Evolutionary conservation across 2,888 invertebrate species (phyloP).

Genomic region (Orthosia cruda): DNA sequence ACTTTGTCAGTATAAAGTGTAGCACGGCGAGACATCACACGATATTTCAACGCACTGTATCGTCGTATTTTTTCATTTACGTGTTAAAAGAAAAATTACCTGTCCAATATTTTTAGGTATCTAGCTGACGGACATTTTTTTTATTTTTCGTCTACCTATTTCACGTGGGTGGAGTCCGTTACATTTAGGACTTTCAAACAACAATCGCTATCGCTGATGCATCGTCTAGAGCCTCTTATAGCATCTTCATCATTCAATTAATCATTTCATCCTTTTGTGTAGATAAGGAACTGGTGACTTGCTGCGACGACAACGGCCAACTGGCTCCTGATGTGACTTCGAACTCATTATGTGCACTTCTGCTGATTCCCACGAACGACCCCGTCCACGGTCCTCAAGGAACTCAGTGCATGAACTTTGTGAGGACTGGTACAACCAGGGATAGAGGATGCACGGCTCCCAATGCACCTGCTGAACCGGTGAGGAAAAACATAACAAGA

Average conservation of each 20-base stretch:
- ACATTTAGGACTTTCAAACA: neutral
- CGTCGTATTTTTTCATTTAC: too few relatives aligned
- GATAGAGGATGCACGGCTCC: conserved; percentile 93
- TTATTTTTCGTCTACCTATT: too few relatives aligned
- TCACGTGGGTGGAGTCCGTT: too few relatives aligned
- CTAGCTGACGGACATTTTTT: too few relatives aligned
- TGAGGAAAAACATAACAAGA: conserved; percentile 74
- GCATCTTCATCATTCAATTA: neutral
- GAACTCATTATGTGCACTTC: conserved; percentile 85
- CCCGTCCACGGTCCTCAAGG: conserved; percentile 89
- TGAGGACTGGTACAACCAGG: conserved; percentile 93
- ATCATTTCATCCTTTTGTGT: neutral
- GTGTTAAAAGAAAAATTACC: too few relatives aligned
- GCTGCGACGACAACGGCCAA: conserved; percentile 85
- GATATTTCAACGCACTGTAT: too few relatives aligned
- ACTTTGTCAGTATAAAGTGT: too few relatives aligned
- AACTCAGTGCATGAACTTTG: conserved; percentile 94
- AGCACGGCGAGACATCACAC: too few relatives aligned
- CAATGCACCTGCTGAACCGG: conserved; percentile 95
- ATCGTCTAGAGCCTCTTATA: neutral
- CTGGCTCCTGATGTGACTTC: conserved; percentile 76
- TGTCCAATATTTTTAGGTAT: too few relatives aligned
- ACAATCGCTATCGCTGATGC: neutral
- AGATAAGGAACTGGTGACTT: conserved; percentile 84
- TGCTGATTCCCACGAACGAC: conserved; percentile 84